Base-by-base conservation (phyloP, 2,113 vertebrate species). In the Lipophrys pholis region DNA sequence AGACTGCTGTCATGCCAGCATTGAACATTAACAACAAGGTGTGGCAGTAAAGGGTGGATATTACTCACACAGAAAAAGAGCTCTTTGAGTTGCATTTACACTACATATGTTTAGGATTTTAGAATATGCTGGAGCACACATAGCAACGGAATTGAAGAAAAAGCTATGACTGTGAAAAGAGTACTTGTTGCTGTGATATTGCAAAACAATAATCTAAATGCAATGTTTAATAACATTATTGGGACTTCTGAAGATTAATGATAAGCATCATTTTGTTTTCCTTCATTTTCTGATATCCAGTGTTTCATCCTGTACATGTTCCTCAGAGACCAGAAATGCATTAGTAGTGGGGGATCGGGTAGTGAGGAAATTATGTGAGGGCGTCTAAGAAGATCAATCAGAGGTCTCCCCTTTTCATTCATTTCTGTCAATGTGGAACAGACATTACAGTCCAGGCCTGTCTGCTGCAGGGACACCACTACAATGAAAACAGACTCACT, bases 1-100 rank as follows among this genome's bases (percentile, higher is more conserved):
- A 41, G 42, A 73, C 73, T 51, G 80, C 71, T 82, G 73, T 82
- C 83, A 80, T 83, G 69, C 79, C 76, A 50, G 61, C 36, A 61
- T 60, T 81, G 78, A 67, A 69, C 73, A 62, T 65, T 16, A 10
- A 56, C 65, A 64, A 72, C 82, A 53, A 48, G 62, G 53, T 72
- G 50, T 50, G 42, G 43, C 59, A 83, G 66, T 48, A 48, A 58
- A 57, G 73, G 50, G 46, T 78, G 50, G 53, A 64, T 15, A 58
- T 55, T 48, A 60, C 43, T 43, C 16, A 30, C 35, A 48, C 51
- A 41, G 51, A 50, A 39, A 39, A 17, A 15, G 30, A 50, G n/a
- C 41, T 67, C 11, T 70, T 70, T 3, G 8, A 6, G 17, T 61
- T 53, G 16, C 36, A 41, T 62, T 8, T 61, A 38, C 17, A 40